phyloP scores from a whole-genome alignment of 2,888 invertebrate genomes.

The Kryphioiulus occultus region DNA sequence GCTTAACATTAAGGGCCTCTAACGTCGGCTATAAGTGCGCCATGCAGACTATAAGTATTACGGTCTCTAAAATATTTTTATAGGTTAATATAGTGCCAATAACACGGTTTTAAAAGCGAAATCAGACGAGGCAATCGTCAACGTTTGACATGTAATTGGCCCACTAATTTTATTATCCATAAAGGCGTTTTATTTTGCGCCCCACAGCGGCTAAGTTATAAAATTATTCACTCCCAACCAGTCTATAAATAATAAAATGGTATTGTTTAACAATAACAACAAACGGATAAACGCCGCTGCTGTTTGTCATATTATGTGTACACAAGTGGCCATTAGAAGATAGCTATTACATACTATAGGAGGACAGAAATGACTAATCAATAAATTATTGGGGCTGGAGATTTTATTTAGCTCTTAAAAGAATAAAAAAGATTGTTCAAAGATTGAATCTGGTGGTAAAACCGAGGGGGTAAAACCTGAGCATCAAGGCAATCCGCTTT shows the following conservation, averaged over 20 bases:
- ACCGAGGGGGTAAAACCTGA: not conserved
- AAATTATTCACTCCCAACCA: not conserved
- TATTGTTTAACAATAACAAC: not conserved
- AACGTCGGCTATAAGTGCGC: not conserved
- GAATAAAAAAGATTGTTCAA: not conserved
- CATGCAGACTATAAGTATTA: not conserved
- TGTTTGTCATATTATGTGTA: not conserved
- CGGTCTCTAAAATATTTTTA: not conserved
- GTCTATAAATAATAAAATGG: not conserved
- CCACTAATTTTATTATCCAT: slow-evolving; percentile 46
- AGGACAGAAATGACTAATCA: not conserved
- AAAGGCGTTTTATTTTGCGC: slow-evolving; percentile 39
- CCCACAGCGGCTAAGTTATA: not conserved
- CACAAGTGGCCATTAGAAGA: not conserved
- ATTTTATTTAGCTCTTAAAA: not conserved
- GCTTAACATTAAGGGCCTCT: too few relatives aligned
- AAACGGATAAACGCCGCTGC: not conserved
- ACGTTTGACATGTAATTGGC: slow-evolving; percentile 35
- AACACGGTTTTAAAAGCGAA: not conserved
- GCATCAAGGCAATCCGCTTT: not conserved
- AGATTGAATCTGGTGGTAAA: not conserved
- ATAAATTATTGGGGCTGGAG: not conserved
- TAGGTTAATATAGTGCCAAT: not conserved
- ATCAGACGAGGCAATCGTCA: not conserved
- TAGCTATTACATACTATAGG: not conserved